Evolutionary conservation across 1,140 invertebrate species (phyloP), one percentile per base, ranked within the genome.

Genomic region (Drosophila asahinai): DNA sequence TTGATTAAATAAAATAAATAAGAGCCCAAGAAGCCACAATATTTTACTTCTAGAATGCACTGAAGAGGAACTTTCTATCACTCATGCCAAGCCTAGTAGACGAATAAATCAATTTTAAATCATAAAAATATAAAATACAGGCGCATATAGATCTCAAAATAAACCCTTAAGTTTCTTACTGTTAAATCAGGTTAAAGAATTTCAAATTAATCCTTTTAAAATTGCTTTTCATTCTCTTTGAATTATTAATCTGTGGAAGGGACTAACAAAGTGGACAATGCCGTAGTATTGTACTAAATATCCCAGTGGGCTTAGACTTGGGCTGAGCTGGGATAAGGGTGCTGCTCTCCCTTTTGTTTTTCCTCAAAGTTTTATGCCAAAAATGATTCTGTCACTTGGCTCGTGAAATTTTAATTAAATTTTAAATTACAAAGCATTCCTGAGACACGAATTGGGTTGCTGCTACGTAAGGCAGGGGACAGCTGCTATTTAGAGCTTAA

Each of bases 391-490:
- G 48, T 68, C 70, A 47, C 77, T 77, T 76, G 58, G 60, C 59
- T 19, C 38, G 14, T 52, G 22, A 64, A 57, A 52, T 64, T 78
- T 67, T 78, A 82, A 82, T 82, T 82, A 78, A 82, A 71, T 64
- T 57, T 81, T 38, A 45, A 51, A 36, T 38, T 52, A 27, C 42
- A 36, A 45, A 55, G 55, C 60, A 61, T 58, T 77, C 60, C 33
- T 11, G 17, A 42, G 58, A 33, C 48, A 54, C 59, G 61, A 51
- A 64, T 52, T 71, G 9, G 42, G 14, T 38, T 27, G 38, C 14
- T 17, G 7, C 22, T 27, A 3, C 6, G 19, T 22, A 15, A 14
- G 36, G n/a, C 11, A 8, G 15, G 33, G 22, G 30, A 17, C 30
- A 38, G 42, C 30, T 71, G 27, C 27, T 30, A 55, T 47, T 66